Evolutionary conservation across 2,888 invertebrate species (phyloP).

Genomic region (Heliconius charithonia): DNA sequence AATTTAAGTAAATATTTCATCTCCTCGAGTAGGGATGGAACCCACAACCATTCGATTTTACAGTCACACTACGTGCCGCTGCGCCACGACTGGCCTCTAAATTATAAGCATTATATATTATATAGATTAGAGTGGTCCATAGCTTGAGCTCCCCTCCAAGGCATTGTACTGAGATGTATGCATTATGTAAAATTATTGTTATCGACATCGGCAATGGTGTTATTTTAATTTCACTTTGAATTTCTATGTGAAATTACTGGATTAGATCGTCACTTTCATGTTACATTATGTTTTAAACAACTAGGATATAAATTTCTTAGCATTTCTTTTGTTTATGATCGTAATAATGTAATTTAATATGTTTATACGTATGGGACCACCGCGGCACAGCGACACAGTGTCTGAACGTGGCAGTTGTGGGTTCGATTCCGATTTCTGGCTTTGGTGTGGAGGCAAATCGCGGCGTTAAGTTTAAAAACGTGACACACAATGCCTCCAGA

Average conservation of each 20-base stretch:
- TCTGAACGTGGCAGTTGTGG: not conserved
- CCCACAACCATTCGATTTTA: too few species aligned
- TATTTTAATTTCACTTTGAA: constrained; percentile 35
- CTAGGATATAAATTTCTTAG: not conserved
- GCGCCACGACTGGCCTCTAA: too few species aligned
- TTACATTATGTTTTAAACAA: not conserved
- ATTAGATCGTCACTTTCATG: constrained; percentile 21
- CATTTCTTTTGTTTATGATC: not conserved
- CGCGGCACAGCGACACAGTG: not conserved
- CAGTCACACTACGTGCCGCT: too few species aligned
- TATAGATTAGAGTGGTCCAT: constrained; percentile 1
- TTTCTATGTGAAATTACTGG: constrained; percentile 30
- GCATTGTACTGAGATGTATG: constrained; percentile 31
- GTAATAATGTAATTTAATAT: not conserved
- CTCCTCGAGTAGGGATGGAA: too few species aligned
- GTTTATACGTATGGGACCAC: not conserved
- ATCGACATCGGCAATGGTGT: constrained; percentile 26
- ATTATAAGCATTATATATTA: too few species aligned
- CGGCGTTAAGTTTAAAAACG: too few species aligned
- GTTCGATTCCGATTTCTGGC: not conserved
- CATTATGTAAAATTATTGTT: constrained; percentile 40
- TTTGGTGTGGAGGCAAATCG: too few species aligned
- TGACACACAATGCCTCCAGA: too few species aligned
- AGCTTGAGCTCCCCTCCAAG: not conserved
- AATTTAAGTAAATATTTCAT: too few species aligned